Conservation (phyloP, 2,888 invertebrate genomes). For the Harpagoxenus sublaevis region DNA sequence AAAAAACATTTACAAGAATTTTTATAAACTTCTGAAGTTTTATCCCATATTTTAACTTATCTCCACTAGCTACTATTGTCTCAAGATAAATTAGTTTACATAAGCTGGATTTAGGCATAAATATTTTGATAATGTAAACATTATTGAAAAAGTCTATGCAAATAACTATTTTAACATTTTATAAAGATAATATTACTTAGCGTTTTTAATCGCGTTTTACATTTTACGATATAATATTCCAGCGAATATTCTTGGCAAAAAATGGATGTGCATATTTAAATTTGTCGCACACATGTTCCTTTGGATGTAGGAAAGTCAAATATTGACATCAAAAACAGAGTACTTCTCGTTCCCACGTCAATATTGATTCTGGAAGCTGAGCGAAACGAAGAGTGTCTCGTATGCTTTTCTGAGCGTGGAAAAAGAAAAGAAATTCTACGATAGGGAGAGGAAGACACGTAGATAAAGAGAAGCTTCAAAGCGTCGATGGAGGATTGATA, state of each 20-base stretch:
- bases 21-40: not conserved
- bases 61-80: not conserved
- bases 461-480: slow-evolving; percentile 7
- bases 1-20: not conserved
- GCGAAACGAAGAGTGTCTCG: slow-evolving; percentile 35
- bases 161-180: not conserved
- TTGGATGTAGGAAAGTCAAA: slow-evolving; percentile 39
- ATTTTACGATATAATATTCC: not conserved
- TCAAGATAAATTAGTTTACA: not conserved
- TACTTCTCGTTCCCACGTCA: slow-evolving; percentile 34
- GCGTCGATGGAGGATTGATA: not conserved
- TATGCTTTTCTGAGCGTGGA: not conserved
- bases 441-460: not conserved
- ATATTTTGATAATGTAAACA: not conserved
- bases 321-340: slow-evolving; percentile 52
- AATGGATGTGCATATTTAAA: slow-evolving; percentile 13
- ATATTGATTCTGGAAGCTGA: slow-evolving; percentile 55
- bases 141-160: not conserved
- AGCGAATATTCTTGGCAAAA: not conserved
- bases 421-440: not conserved
- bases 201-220: too few species aligned
- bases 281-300: not conserved
- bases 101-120: not conserved
- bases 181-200: not conserved
- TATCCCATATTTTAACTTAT: not conserved